Base-by-base conservation (phyloP, 2,797 vertebrate species). In the Hippocampus kuda region DNA sequence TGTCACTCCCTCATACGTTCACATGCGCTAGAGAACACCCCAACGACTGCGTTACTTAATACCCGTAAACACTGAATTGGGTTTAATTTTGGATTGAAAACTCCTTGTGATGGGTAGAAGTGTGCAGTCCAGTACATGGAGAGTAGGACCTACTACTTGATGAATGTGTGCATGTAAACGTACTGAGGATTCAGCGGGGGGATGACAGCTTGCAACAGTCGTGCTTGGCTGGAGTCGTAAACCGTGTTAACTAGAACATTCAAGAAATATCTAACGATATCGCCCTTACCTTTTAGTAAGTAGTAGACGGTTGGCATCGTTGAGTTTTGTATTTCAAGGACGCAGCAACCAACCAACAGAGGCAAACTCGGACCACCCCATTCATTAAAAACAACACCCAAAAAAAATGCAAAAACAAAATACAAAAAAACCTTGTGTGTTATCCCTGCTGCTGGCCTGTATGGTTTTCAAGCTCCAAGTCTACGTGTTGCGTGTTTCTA, bases 241-340 rank as follows among this genome's bases (percentile, higher is more conserved):
- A 66, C 27, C 46, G 6, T 15, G 51, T 67, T 72, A 75, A 60
- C 72, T 75, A 83, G 68, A 71, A 75, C 72, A 79, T 41, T 70
- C 67, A 73, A 78, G 67, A 76, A 71, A 71, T 70, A 72, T 77
- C 67, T 24, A 70, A 79, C 68, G 49, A 41, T 41, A 62, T 65
- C 68, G 72, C 70, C 71, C 16, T 72, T 67, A 71, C 65, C 44
- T 48, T 72, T 80, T 75, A 38, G 34, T 7, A 38, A 38, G 71
- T 67, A 73, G 68, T 72, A 72, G 80, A 76, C 76, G 70, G 72
- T 74, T 70, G 66, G 76, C 18, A 57, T 82, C 74, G 66, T 70
- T 74, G 73, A 79, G 76, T 79, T 82, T 84, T 83, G 85, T 87
- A 86, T 89, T 73, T 73, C 62, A 62, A 84, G 75, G 81, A 84